phyloP scores from a whole-genome alignment of 2,888 invertebrate species.

The Sphaerophoria rueppellii region DNA sequence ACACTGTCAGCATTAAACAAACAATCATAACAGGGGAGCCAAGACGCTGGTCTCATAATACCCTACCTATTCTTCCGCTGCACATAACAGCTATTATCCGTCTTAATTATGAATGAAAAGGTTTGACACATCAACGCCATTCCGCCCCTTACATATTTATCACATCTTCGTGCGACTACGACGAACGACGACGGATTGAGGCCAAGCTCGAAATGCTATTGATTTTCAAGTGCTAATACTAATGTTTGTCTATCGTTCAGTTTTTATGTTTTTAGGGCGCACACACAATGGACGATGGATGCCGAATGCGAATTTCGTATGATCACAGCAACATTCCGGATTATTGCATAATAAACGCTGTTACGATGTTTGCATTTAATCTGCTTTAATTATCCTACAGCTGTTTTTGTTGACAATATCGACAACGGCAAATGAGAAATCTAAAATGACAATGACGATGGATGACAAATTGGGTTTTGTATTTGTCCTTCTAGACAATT shows the following conservation, averaged over 20 bases:
- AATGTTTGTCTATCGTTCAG: conserved; percentile 25
- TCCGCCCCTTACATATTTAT: conserved; percentile 20
- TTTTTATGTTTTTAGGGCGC: conserved; percentile 34
- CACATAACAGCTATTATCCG: conserved; percentile 42
- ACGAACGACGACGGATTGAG: conserved; percentile 34
- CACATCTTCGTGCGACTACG: not conserved
- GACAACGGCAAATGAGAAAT: too few relatives aligned
- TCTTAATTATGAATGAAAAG: conserved; percentile 60
- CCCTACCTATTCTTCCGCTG: conserved; percentile 44
- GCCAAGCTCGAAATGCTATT: conserved; percentile 54
- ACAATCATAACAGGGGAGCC: conserved; percentile 25
- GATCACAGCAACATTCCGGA: conserved; percentile 62
- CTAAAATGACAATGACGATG: not conserved
- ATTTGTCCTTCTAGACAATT: conserved; percentile 41
- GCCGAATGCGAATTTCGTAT: conserved; percentile 59
- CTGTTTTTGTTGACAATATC: conserved; percentile 49
- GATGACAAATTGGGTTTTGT: conserved; percentile 32
- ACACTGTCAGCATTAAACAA: not conserved
- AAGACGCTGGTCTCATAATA: conserved; percentile 18
- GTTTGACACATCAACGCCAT: conserved; percentile 34
- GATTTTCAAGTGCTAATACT: conserved; percentile 60
- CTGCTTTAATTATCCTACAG: conserved; percentile 69
- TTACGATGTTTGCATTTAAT: conserved; percentile 74
- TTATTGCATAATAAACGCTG: conserved; percentile 72
- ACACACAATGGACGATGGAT: conserved; percentile 42